Conservation (phyloP, 2,797 vertebrate species). For the Synaphobranchus kaupii region DNA sequence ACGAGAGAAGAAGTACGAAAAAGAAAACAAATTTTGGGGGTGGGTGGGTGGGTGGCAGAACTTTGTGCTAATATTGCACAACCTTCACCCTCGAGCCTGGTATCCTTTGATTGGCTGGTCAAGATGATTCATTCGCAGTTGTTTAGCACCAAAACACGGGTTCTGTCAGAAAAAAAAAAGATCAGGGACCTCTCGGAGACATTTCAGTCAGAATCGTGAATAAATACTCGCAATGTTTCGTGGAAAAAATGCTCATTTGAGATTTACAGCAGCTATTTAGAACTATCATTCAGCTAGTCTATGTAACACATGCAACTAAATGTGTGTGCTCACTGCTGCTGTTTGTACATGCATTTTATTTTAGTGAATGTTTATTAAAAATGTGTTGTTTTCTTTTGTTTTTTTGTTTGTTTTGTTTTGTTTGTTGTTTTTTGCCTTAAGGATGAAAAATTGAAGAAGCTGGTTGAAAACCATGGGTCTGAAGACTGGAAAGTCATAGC, state of each 20-base stretch:
- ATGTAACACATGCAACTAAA: neutral
- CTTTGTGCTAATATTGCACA: neutral
- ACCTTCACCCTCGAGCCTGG: neutral
- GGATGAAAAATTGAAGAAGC: constrained; percentile 97
- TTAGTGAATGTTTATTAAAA: neutral
- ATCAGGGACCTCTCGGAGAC: neutral
- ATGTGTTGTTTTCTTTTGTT: constrained; percentile 36
- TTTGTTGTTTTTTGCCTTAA: constrained; percentile 60
- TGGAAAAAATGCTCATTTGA: neutral
- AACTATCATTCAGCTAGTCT: neutral
- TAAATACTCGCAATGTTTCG: neutral
- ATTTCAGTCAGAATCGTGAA: neutral
- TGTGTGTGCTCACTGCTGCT: neutral
- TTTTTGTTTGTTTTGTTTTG: constrained; percentile 41
- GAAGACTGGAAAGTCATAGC: constrained; percentile 99
- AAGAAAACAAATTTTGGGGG: neutral
- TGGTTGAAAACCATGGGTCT: constrained; percentile 93
- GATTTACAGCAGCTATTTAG: neutral
- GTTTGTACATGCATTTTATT: neutral
- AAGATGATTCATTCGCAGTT: neutral
- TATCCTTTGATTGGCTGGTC: neutral
- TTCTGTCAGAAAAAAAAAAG: neutral
- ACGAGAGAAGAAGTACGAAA: constrained; percentile 92
- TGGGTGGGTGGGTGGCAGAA: neutral
- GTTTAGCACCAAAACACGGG: neutral